These are phyloP conservation scores for Galago senegalensis DNA, from an alignment of 2,797 vertebrate species.

Conservation along the genomic window DNA sequence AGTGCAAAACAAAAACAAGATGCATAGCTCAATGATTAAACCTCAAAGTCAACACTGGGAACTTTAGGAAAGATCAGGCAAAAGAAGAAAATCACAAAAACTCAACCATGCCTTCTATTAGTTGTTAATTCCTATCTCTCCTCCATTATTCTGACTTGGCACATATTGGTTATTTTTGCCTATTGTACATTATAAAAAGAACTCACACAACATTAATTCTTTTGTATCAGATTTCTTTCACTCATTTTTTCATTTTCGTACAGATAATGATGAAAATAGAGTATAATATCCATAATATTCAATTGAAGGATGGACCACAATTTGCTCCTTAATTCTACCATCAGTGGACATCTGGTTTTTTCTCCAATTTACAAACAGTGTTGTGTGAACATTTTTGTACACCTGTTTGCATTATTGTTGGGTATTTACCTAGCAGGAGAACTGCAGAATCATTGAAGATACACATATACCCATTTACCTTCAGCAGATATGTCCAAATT, in stretches of 20 bases:
- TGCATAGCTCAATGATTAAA: not conserved
- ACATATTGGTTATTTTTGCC: not conserved
- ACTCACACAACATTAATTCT: not conserved
- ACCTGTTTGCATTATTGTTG: not conserved
- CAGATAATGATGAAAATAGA: too few relatives aligned
- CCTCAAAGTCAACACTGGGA: not conserved
- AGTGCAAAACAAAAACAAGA: not conserved
- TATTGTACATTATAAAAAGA: not conserved
- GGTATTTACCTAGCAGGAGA: not conserved
- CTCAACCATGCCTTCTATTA: not conserved
- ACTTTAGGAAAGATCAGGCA: not conserved
- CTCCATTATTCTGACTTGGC: not conserved
- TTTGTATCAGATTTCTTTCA: not conserved
- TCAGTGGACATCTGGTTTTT: not conserved
- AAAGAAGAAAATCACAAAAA: not conserved
- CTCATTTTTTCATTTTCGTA: not conserved
- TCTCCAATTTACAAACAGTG: not conserved
- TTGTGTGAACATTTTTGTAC: not conserved
- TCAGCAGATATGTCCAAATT: not conserved
- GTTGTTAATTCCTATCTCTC: not conserved
- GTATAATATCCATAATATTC: not conserved
- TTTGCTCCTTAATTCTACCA: not conserved
- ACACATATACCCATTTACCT: too few relatives aligned
- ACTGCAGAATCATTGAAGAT: not conserved
- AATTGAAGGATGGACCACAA: not conserved